phyloP scores from a whole-genome alignment of 2,113 vertebrate genomes.

The Calyptomena viridis region DNA sequence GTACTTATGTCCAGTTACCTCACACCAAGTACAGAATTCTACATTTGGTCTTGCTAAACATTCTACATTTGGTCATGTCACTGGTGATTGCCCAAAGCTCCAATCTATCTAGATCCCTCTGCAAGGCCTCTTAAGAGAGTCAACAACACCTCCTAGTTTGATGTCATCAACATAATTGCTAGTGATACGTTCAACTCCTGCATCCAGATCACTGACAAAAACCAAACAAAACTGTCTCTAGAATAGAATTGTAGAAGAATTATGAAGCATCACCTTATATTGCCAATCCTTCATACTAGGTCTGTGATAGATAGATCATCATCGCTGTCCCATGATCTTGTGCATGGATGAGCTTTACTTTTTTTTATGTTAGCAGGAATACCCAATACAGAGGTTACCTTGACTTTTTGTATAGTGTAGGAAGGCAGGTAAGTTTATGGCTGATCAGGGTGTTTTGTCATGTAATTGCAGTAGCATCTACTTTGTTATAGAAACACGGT shows the following conservation, averaged over 20 bases:
- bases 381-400: too few relatives aligned
- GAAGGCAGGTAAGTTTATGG: not conserved
- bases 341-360: not conserved
- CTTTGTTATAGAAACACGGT: fast-evolving
- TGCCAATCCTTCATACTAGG: not conserved
- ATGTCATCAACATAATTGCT: fast-evolving
- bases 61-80: too few relatives aligned
- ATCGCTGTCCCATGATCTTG: not conserved
- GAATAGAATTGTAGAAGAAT: not conserved
- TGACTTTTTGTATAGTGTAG: not conserved
- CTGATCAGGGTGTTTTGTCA: not conserved
- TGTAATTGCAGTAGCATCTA: not conserved
- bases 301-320: not conserved
- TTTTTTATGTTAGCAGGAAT: not conserved
- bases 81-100: not conserved
- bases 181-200: not conserved
- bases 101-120: not conserved
- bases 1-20: too few relatives aligned
- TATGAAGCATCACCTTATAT: not conserved
- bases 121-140: not conserved
- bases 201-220: not conserved
- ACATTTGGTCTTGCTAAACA: not conserved
- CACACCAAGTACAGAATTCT: too few relatives aligned
- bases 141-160: not conserved
- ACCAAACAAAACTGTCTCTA: not conserved